These are phyloP conservation scores for Bergia sp. DNA, from an alignment of 92 coral and sea anemone species.

Conservation along the genomic window DNA sequence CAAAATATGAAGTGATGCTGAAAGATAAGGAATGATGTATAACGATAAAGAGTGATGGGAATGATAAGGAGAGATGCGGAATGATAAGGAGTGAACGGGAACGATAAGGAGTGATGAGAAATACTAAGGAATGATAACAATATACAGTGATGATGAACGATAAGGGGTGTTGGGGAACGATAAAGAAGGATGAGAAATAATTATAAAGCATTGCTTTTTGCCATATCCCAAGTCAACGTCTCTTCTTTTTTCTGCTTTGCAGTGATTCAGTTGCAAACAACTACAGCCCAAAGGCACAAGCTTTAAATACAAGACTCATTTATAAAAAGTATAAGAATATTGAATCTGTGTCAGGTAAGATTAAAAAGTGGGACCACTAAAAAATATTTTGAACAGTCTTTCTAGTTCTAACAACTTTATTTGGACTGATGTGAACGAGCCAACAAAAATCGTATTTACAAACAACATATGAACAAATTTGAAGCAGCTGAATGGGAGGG, in stretches of 20 bases:
- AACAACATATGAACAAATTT: no score
- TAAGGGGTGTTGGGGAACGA: neutral
- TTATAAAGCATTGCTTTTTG: no score
- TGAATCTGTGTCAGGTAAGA: conserved; percentile 35
- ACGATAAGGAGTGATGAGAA: neutral
- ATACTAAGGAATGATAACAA: no score
- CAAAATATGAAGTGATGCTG: neutral
- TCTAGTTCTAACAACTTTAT: no score
- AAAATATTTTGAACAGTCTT: neutral
- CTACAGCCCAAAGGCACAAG: conserved; percentile 93
- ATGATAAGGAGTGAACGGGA: neutral
- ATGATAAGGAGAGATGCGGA: neutral
- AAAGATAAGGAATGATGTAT: neutral
- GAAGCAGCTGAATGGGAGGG: no score
- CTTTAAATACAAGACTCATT: conserved; percentile 80
- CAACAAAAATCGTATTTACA: no score
- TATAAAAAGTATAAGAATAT: conserved; percentile 67
- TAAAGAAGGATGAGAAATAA: neutral
- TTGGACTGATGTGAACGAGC: no score
- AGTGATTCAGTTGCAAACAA: conserved; percentile 99
- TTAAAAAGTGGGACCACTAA: neutral
- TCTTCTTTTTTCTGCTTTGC: neutral
- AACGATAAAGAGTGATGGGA: no score
- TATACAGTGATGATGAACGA: neutral
- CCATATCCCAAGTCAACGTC: neutral